A percentile compares a stretch with the other conserved stretches of the same genome.
Evolutionary conservation across 2,797 vertebrate species (phyloP).

Genomic region (Lemur catta): DNA sequence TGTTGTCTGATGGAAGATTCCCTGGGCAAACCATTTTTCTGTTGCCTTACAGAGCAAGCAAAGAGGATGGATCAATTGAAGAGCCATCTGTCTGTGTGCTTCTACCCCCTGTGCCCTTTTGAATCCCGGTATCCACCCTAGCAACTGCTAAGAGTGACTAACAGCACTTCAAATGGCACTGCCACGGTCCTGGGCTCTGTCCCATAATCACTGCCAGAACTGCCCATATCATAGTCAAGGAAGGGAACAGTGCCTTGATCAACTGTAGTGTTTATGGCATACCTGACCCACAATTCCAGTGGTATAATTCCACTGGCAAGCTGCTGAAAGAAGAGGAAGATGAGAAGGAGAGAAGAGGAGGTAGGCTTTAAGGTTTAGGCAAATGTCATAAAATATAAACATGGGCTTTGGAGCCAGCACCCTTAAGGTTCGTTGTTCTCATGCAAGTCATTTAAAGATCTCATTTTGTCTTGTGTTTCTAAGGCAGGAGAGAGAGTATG

Average conservation of each 20-base stretch:
- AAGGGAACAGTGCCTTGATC: slow-evolving; percentile 94
- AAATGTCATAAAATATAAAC: not conserved
- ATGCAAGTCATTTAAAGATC: not conserved
- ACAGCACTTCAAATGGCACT: slow-evolving; percentile 85
- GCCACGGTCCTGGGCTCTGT: slow-evolving; percentile 81
- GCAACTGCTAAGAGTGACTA: slow-evolving; percentile 78
- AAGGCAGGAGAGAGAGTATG: not conserved
- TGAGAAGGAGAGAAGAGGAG: slow-evolving; percentile 77
- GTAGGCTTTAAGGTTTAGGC: slow-evolving; percentile 81
- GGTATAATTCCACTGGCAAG: slow-evolving; percentile 94
- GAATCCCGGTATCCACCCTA: slow-evolving; percentile 82
- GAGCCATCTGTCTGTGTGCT: slow-evolving; percentile 74
- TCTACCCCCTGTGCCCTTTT: slow-evolving; percentile 83
- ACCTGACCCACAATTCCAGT: slow-evolving; percentile 91
- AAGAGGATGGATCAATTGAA: slow-evolving; percentile 79
- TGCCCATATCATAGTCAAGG: slow-evolving; percentile 94
- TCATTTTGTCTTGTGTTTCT: not conserved
- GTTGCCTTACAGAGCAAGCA: slow-evolving; percentile 40
- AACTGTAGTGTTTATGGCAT: slow-evolving; percentile 94
- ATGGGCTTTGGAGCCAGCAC: not conserved
- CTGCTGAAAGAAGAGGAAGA: slow-evolving; percentile 87
- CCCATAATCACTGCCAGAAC: slow-evolving; percentile 87
- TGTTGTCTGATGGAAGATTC: not conserved
- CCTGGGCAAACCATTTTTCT: slow-evolving; percentile 44
- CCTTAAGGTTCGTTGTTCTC: not conserved